Percentiles rank a stretch among this genome's conserved stretches.
phyloP scores from a whole-genome alignment of 2,113 vertebrate genomes.

The Hippopotamus amphibius region DNA sequence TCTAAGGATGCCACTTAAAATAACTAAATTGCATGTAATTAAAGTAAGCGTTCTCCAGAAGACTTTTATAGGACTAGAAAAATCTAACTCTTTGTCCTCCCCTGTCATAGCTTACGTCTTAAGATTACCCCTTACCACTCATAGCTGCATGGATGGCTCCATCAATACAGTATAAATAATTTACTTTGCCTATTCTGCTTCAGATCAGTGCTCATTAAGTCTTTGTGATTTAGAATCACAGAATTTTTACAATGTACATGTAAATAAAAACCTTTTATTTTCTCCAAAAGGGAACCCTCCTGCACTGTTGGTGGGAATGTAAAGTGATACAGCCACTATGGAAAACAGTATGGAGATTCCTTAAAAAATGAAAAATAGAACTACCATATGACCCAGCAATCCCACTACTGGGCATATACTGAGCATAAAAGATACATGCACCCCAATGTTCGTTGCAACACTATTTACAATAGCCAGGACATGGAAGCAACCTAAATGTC shows the following conservation, averaged over 20 bases:
- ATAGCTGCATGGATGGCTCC: not conserved
- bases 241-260: conserved; percentile 14
- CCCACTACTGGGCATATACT: too few relatives aligned
- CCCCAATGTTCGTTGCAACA: too few relatives aligned
- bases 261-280: not conserved
- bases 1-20: not conserved
- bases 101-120: not conserved
- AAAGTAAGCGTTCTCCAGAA: not conserved
- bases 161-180: not conserved
- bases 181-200: not conserved
- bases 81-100: not conserved
- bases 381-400: too few relatives aligned
- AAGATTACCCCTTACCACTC: not conserved
- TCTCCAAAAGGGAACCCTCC: too few relatives aligned
- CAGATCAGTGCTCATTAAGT: not conserved
- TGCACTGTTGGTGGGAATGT: too few relatives aligned
- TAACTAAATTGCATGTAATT: conserved; percentile 13
- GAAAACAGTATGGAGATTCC: too few relatives aligned
- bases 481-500: too few relatives aligned
- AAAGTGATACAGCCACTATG: too few relatives aligned
- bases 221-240: conserved; percentile 9
- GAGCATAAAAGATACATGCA: too few relatives aligned
- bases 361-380: too few relatives aligned
- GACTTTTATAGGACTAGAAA: not conserved
- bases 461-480: too few relatives aligned